Base-by-base conservation (phyloP, 2,113 vertebrate species). In the Phoxinus phoxinus region DNA sequence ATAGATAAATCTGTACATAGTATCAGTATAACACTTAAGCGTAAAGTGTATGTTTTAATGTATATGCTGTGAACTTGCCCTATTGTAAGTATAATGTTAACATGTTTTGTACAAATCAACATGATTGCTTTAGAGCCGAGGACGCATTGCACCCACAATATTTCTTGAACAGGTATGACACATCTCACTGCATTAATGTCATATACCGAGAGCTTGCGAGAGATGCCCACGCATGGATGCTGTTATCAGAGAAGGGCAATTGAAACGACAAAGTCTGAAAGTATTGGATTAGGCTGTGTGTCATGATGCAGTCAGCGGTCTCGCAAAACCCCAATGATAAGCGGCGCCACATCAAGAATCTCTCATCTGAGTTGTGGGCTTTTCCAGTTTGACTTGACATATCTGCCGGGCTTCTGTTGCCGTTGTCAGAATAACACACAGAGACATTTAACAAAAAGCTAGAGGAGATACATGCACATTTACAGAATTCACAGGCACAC, bases 241-340 rank as follows among this genome's bases (percentile, higher is more conserved):
- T 76, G 72, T 81, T 89, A 77, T 89, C 83, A 82, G 78, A 51
- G 19, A 65, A 84, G 44, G 35, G 71, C 71, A 83, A 84, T 83
- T 82, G 85, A 82, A 85, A 83, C 77, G 78, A 85, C 77, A 87
- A 82, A 72, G 59, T 65, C 51, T 48, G 59, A 63, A 80, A 71
- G 61, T 25, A 46, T 51, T 67, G 85, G 83, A 89, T 87, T 82
- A 89, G 71, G 37, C 78, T 44, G 44, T 76, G 44, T 76, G 71
- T 69, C 71, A 82, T 76, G 83, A 86, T 82, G 69, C 73, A 82
- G 77, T 77, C 82, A 85, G 71, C 59, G 46, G 58, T 48, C 81
- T 61, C 58, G 67, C 61, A 76, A 58, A 48, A 76, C 74, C 46
- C 17, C 74, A 76, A 9, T 23, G 72, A 76, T 76, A 76, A 76